Evolutionary conservation across 2,113 vertebrate genomes (phyloP).

Genomic region (Ptyas mucosa): DNA sequence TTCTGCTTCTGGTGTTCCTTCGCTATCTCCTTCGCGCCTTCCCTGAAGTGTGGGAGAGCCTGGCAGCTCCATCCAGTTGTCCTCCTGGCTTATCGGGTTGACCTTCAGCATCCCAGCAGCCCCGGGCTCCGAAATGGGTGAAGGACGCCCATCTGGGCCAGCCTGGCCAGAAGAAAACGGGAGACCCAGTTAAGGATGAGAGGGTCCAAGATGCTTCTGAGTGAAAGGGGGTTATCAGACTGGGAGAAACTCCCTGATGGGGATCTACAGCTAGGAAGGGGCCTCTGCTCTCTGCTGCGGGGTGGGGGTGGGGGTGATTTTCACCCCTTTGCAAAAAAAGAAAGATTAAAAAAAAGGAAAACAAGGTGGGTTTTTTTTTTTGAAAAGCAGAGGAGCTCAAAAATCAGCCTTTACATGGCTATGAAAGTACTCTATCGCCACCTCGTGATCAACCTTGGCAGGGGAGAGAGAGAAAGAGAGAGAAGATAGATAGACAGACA

Average conservation of each 20-base stretch:
- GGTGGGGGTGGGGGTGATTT: not conserved
- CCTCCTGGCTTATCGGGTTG: not conserved
- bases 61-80: not conserved
- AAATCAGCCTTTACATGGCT: not conserved
- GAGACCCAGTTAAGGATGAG: not conserved
- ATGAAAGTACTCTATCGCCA: not conserved
- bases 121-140: not conserved
- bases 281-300: not conserved
- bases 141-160: not conserved
- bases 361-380: not conserved
- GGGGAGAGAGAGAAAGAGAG: not conserved
- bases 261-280: not conserved
- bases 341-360: not conserved
- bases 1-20: not conserved
- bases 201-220: not conserved
- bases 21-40: not conserved
- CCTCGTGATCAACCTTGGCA: not conserved
- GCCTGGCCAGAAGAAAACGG: not conserved
- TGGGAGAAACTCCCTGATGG: not conserved
- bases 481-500: too few relatives aligned
- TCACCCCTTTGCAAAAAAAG: not conserved
- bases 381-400: not conserved
- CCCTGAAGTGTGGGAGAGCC: too few relatives aligned
- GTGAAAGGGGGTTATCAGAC: not conserved
- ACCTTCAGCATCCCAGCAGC: not conserved